Base-by-base conservation (phyloP, 2,888 invertebrate genomes). In the Strigamia crassipes region DNA sequence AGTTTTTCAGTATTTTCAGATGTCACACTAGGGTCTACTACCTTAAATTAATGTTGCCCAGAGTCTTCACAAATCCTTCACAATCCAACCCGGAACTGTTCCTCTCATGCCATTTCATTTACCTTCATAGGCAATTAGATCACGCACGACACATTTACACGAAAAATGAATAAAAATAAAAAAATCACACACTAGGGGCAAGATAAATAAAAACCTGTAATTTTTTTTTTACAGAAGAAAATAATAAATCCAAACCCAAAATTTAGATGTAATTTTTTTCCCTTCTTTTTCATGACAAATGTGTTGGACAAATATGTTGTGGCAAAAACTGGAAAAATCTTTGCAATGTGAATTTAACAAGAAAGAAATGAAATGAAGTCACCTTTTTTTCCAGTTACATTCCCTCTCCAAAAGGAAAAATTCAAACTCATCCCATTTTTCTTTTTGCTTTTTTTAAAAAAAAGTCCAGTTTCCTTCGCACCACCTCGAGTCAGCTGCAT, bases 311-410 rank as follows among this genome's bases (percentile, higher is more conserved):
- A 56, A 56, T 56, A 56, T 18, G 56, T 56, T 18, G 56, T n/a
- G n/a, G n/a, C 6, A 56, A 56, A 56, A 56, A 15, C 21, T 15
- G 18, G 56, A 56, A 21, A 18, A 56, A 56, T 56, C 56, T 56
- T 18, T 15, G n/a, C 73, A 73, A 73, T 73, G 73, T 12, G 73
- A 73, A 27, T 73, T 73, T 73, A 73, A 73, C 73, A 73, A 73
- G 73, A 73, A 73, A 66, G 66, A 73, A 73, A 73, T 73, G 73
- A 73, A 73, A 73, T 73, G 73, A 73, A 73, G 73, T 73, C 73
- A 73, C 31, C 13, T 73, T 73, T 73, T 66, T 73, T n/a, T 27
- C 31, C 73, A 15, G 15, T 27, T 31, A 73, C 73, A 73, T 27
- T 73, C 31, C 31, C 73, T 23, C 23, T 73, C 31, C 31, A 31